Base-by-base conservation (phyloP, 1,140 invertebrate species). In the Papilio helenus region DNA sequence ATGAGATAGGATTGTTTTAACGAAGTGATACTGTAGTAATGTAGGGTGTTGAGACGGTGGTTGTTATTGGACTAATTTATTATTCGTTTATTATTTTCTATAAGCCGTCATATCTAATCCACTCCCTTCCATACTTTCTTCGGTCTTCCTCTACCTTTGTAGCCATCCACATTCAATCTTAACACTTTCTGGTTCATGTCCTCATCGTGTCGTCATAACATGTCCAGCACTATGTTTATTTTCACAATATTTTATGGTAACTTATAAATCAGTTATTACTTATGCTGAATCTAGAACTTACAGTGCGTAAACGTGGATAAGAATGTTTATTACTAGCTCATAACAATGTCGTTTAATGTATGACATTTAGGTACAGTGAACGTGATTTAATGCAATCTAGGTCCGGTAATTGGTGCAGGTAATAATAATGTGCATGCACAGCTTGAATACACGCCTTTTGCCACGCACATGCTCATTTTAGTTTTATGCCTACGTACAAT, bases 391-490 rank as follows among this genome's bases (percentile, higher is more conserved):
- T 68, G 61, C 26, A 68, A 29, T 68, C 23, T 68, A 68, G 23
- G 12, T 68, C 61, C 26, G 26, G 61, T 68, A 68, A 68, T 68
- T 68, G 12, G 12, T 68, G 61, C 61, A 68, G 61, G 61, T 68
- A 68, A 68, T 68, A 68, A 68, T 68, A 68, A 68, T 68, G 61
- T 14, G 61, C 61, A 68, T 34, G 61, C 61, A 68, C 61, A 34
- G 26, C 26, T 29, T 68, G 61, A 68, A 29, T 68, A 68, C 26
- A 68, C 61, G 61, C 61, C 61, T 68, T 68, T 68, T 68, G 61
- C 61, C 23, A 68, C 61, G 61, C 61, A 68, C 61, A 68, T 68
- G 61, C 61, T 68, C 61, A 68, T 68, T 68, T 68, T 34, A 68
- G 26, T 68, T 68, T 68, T 68, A 68, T 68, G 14, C 61, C 61